These are phyloP conservation scores for Ditylenchus dipsaci DNA, from an alignment of 1,140 invertebrate genomes.

Conservation along the genomic window DNA sequence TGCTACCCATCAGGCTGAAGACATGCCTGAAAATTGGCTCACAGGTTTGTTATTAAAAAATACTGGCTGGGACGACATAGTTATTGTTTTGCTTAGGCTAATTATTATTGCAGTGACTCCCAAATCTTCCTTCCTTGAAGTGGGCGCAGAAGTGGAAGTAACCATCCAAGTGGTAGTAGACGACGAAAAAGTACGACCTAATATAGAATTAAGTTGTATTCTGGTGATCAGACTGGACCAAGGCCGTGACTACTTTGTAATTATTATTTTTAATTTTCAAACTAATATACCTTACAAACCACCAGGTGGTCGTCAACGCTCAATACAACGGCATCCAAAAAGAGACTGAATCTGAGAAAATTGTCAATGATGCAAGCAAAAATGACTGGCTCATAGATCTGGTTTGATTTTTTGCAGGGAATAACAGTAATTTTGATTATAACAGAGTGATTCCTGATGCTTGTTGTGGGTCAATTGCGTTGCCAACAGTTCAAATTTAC, in stretches of 20 bases:
- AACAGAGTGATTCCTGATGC: no score
- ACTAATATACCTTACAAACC: no score
- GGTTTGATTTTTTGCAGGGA: constrained; percentile 10
- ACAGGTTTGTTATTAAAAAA: constrained; percentile 13
- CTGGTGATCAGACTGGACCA: constrained; percentile 48
- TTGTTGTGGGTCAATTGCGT: no score
- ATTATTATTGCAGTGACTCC: constrained; percentile 31
- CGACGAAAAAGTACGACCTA: constrained; percentile 16
- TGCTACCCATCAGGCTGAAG: constrained; percentile 20
- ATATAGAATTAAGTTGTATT: constrained; percentile 37
- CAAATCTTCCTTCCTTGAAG: constrained; percentile 38
- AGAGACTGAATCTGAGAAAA: constrained; percentile 20
- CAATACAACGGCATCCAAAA: constrained; percentile 26
- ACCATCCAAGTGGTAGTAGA: constrained; percentile 42
- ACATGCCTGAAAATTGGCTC: constrained; percentile 37
- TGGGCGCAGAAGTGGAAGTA: constrained; percentile 31
- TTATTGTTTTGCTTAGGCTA: no score
- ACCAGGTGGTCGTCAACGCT: constrained; percentile 37
- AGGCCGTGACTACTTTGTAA: constrained; percentile 53
- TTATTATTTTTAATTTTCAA: no score
- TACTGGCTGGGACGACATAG: no score
- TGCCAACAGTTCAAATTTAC: no score
- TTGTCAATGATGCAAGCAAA: not conserved
- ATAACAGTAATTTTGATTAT: no score
- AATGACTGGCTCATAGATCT: constrained; percentile 38